phyloP scores from a whole-genome alignment of 2,888 invertebrate species.

The Epirrita christyi region DNA sequence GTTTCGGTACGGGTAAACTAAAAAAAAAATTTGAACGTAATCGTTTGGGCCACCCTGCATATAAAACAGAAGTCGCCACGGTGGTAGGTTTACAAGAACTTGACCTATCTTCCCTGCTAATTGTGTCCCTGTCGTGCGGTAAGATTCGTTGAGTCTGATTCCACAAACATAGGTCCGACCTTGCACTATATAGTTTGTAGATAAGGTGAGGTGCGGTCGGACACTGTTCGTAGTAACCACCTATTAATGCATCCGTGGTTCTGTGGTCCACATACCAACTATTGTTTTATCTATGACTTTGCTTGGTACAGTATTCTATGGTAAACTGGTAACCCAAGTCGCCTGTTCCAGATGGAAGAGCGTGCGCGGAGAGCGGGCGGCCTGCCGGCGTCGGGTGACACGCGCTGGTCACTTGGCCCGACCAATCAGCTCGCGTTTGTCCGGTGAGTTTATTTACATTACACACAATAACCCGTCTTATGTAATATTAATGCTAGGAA shows the following conservation, averaged over 20 bases:
- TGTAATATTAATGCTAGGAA: slow-evolving; percentile 13
- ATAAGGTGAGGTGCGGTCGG: slow-evolving; percentile 43
- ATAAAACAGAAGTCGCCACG: too few relatives aligned
- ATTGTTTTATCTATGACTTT: slow-evolving; percentile 6
- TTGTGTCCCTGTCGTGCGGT: too few relatives aligned
- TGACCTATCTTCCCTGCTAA: too few relatives aligned
- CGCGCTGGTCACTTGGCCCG: slow-evolving; percentile 63
- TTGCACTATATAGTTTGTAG: slow-evolving; percentile 32
- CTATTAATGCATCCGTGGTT: slow-evolving; percentile 5
- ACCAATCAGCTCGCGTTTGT: slow-evolving; percentile 60
- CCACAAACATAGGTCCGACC: slow-evolving; percentile 23
- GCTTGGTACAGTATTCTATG: slow-evolving; percentile 27
- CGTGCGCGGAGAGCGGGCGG: slow-evolving; percentile 70
- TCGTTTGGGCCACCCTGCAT: too few relatives aligned
- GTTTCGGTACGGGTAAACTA: too few relatives aligned
- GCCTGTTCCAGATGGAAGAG: slow-evolving; percentile 77
- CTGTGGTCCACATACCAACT: slow-evolving; percentile 12
- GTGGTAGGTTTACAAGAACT: too few relatives aligned
- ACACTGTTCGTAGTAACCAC: slow-evolving; percentile 9
- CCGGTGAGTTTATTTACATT: slow-evolving; percentile 60
- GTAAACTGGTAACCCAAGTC: slow-evolving; percentile 68
- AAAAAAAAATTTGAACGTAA: too few relatives aligned
- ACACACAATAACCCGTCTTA: slow-evolving; percentile 5
- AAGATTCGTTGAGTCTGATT: too few relatives aligned
- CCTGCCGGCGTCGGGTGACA: slow-evolving; percentile 73